phyloP scores from a whole-genome alignment of 2,888 invertebrate genomes.

The Drosophila nr. medialis region DNA sequence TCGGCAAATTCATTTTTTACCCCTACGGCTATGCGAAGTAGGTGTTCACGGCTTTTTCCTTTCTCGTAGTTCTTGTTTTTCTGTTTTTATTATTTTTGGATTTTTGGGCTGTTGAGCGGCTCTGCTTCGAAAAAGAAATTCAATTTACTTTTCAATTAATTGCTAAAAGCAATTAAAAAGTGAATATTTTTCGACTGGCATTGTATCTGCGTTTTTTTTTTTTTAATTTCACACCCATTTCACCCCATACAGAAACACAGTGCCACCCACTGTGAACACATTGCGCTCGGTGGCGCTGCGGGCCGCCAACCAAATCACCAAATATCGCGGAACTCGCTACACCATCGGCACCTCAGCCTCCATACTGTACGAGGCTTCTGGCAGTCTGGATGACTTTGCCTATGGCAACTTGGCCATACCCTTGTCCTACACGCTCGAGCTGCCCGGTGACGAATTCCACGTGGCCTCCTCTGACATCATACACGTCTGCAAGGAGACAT shows the following conservation, averaged over 20 bases:
- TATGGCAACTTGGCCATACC: conserved; percentile 86
- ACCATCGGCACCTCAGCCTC: conserved; percentile 86
- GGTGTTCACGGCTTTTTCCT: conserved; percentile 26
- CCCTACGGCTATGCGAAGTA: conserved; percentile 84
- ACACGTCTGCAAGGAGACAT: conserved; percentile 84
- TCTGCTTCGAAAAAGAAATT: conserved; percentile 61
- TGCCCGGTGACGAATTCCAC: conserved; percentile 87
- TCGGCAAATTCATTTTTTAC: conserved; percentile 84
- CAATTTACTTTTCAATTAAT: conserved; percentile 81
- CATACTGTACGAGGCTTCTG: conserved; percentile 86
- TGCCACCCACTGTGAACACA: conserved; percentile 81
- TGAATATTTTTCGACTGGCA: conserved; percentile 60
- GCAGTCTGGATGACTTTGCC: conserved; percentile 89
- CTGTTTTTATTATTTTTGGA: background rate
- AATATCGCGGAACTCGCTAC: conserved; percentile 85
- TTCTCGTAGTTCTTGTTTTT: background rate
- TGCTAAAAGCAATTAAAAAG: conserved; percentile 77
- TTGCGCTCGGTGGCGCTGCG: conserved; percentile 82
- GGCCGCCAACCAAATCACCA: conserved; percentile 83
- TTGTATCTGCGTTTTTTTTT: conserved; percentile 32
- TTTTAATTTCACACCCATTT: conserved; percentile 37
- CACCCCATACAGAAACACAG: conserved; percentile 69
- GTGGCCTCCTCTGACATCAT: conserved; percentile 82
- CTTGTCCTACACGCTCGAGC: conserved; percentile 88
- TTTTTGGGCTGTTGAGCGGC: conserved; percentile 1